Conservation (phyloP, 2,797 vertebrate genomes). For the Sebastes paucispinis region DNA sequence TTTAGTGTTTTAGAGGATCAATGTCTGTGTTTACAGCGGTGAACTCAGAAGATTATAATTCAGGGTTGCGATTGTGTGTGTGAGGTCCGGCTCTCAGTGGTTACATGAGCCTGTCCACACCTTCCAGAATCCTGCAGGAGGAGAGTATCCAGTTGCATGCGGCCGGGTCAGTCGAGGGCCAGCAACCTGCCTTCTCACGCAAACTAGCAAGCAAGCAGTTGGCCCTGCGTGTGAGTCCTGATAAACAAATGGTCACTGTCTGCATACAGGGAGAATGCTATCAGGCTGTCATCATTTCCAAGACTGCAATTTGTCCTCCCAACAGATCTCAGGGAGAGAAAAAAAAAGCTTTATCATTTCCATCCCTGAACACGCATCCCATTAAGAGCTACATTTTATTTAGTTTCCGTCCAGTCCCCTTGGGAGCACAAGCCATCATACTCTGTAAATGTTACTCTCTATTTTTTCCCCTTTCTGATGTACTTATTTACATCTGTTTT, state of each 20-base stretch:
- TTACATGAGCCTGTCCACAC: conserved; percentile 60
- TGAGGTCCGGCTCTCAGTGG: conserved; percentile 53
- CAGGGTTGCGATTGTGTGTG: conserved; percentile 18
- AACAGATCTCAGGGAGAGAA: conserved; percentile 36
- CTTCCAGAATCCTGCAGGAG: conserved; percentile 58
- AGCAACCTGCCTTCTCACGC: conserved; percentile 77
- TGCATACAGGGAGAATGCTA: conserved; percentile 66
- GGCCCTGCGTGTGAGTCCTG: conserved; percentile 65
- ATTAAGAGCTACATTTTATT: conserved; percentile 37
- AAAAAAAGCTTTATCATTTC: conserved; percentile 48
- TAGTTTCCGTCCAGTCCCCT: conserved; percentile 25
- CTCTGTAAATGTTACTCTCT: conserved; percentile 19
- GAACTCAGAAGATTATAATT: conserved; percentile 39
- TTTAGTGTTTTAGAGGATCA: conserved; percentile 22
- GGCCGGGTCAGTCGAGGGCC: conserved; percentile 55
- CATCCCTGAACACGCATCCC: conserved; percentile 49
- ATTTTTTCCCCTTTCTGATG: not conserved
- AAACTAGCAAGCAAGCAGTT: conserved; percentile 40
- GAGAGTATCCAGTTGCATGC: conserved; percentile 69
- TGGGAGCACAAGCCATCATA: conserved; percentile 15
- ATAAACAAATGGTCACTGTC: conserved; percentile 73
- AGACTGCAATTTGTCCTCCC: conserved; percentile 62
- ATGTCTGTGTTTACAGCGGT: conserved; percentile 52
- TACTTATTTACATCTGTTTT: conserved; percentile 28
- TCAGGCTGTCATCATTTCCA: conserved; percentile 63